phyloP scores from a whole-genome alignment of 2,888 invertebrate species.

The Fragum whitleyi region DNA sequence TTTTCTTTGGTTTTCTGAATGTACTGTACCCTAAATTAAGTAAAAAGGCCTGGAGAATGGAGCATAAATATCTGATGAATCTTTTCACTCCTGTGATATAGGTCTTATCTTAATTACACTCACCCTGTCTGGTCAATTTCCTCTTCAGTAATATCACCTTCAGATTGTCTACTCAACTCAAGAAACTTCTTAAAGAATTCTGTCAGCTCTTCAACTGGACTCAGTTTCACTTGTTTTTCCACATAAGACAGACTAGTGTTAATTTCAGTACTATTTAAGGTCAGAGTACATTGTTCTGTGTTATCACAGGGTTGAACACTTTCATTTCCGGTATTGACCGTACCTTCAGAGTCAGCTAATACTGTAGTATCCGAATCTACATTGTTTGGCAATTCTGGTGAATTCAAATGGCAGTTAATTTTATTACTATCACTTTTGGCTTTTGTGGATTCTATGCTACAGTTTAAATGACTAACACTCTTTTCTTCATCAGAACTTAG shows the following conservation, averaged over 20 bases:
- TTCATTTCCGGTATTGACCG: neutral
- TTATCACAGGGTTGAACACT: neutral
- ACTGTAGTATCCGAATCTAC: neutral
- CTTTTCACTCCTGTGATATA: too few relatives aligned
- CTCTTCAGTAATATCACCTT: constrained; percentile 66
- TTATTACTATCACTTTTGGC: neutral
- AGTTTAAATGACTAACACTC: neutral
- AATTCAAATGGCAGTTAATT: neutral
- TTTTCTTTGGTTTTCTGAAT: too few relatives aligned
- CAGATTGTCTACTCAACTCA: constrained; percentile 65
- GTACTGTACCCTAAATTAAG: too few relatives aligned
- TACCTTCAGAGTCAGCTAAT: neutral
- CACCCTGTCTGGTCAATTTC: constrained; percentile 56
- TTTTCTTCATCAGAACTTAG: neutral
- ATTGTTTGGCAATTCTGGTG: neutral
- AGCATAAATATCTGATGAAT: too few relatives aligned
- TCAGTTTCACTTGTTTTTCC: neutral
- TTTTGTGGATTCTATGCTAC: neutral
- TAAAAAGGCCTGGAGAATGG: too few relatives aligned
- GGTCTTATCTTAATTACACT: too few relatives aligned
- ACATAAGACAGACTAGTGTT: neutral
- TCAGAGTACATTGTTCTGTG: neutral
- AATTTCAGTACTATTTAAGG: neutral
- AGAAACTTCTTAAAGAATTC: constrained; percentile 66
- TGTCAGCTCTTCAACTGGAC: constrained; percentile 42